Evolutionary conservation across 2,888 invertebrate species (phyloP).

Genomic region (Drosophila borealis): DNA sequence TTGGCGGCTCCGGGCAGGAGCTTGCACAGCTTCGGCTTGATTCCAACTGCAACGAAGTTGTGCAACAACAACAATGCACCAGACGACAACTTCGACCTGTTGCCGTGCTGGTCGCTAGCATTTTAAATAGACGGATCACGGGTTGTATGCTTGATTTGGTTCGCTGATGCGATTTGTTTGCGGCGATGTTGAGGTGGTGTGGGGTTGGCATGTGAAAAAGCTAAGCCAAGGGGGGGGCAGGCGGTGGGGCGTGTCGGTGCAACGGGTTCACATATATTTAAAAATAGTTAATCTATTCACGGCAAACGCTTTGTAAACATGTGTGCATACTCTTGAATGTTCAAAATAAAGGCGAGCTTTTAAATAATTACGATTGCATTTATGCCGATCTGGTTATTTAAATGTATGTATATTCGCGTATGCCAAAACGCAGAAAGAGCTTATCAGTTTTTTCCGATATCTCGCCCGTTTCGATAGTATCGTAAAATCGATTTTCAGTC

Average conservation of each 20-base stretch:
- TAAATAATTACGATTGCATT: background rate
- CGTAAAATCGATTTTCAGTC: too few relatives aligned
- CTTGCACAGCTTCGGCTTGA: constrained; percentile 4
- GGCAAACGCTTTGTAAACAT: background rate
- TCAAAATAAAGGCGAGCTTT: background rate
- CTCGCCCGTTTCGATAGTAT: too few relatives aligned
- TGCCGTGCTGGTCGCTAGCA: constrained; percentile 51
- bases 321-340: background rate
- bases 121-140: constrained; percentile 53
- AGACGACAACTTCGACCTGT: constrained; percentile 52
- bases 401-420: too few relatives aligned
- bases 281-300: constrained; percentile 40
- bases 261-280: constrained; percentile 18
- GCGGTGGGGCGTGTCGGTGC: background rate
- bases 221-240: constrained; percentile 5
- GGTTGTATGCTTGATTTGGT: constrained; percentile 67
- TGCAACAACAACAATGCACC: constrained; percentile 4
- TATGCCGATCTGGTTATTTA: background rate
- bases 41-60: constrained; percentile 8
- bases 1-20: constrained; percentile 44
- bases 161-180: constrained; percentile 12
- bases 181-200: background rate
- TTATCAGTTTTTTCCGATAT: too few relatives aligned
- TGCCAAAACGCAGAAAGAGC: too few relatives aligned
- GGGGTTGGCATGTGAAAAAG: constrained; percentile 8